Evolutionary conservation across 2,797 vertebrate genomes (phyloP).

Genomic region (Nannoperca australis): DNA sequence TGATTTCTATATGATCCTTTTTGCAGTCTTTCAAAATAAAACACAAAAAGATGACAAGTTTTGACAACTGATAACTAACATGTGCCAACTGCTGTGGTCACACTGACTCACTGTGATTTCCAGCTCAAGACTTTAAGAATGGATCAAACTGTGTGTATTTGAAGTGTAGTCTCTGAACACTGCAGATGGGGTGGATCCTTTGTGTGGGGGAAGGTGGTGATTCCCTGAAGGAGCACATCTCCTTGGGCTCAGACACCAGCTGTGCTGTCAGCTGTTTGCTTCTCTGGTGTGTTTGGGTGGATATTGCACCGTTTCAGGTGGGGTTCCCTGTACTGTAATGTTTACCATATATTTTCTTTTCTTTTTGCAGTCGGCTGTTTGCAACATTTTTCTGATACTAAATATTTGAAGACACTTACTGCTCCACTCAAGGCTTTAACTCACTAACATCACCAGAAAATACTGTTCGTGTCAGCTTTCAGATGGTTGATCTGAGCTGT

Average conservation of each 20-base stretch:
- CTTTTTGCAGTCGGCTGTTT: background rate
- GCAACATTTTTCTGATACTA: background rate
- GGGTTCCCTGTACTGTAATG: background rate
- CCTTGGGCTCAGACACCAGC: constrained; percentile 40
- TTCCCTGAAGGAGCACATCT: constrained; percentile 38
- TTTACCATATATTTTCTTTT: background rate
- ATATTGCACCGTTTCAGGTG: constrained; percentile 1
- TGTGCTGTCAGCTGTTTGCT: constrained; percentile 56
- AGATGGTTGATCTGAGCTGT: background rate
- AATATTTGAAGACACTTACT: background rate
- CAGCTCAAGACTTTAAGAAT: background rate
- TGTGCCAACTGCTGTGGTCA: background rate
- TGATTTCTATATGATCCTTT: no score
- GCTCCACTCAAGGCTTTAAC: background rate
- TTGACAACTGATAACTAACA: no score
- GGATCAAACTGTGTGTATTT: background rate
- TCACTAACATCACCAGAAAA: background rate
- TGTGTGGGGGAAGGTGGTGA: constrained; percentile 2
- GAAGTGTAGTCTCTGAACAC: background rate
- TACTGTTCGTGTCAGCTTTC: background rate
- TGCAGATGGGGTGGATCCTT: constrained; percentile 12
- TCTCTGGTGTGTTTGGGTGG: constrained; percentile 4
- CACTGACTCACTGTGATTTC: background rate
- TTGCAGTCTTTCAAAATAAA: no score
- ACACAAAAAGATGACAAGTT: no score